phyloP scores from a whole-genome alignment of 1,140 invertebrate genomes.

The Drosophila sp. region DNA sequence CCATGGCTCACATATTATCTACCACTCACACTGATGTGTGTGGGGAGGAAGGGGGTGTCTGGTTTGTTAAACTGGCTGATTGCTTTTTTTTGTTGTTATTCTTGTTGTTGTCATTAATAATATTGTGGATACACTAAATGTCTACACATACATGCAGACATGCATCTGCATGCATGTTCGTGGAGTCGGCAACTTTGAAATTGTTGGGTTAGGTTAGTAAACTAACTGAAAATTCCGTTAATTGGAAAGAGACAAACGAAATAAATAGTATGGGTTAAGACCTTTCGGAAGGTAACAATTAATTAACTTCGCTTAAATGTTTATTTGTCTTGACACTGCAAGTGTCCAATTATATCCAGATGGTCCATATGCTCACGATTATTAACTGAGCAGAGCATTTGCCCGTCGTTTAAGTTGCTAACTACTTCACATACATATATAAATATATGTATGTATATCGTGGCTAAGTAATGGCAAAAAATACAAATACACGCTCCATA shows the following conservation, averaged over 20 bases:
- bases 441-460: neutral
- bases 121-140: constrained; percentile 23
- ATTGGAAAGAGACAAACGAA: too few species aligned
- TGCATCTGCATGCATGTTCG: neutral
- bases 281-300: too few species aligned
- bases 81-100: constrained; percentile 11
- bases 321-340: neutral
- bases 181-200: neutral
- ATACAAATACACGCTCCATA: neutral
- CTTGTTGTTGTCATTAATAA: constrained; percentile 34
- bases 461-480: constrained; percentile 5
- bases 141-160: neutral
- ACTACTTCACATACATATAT: neutral
- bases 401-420: neutral
- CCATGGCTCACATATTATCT: neutral
- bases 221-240: too few species aligned
- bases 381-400: neutral
- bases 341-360: neutral
- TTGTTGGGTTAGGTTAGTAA: neutral
- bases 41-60: neutral
- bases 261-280: too few species aligned
- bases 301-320: too few species aligned
- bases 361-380: neutral
- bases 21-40: constrained; percentile 2
- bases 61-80: neutral